Evolutionary conservation across 2,888 invertebrate species (phyloP).

Genomic region (Scaptomyza flava): DNA sequence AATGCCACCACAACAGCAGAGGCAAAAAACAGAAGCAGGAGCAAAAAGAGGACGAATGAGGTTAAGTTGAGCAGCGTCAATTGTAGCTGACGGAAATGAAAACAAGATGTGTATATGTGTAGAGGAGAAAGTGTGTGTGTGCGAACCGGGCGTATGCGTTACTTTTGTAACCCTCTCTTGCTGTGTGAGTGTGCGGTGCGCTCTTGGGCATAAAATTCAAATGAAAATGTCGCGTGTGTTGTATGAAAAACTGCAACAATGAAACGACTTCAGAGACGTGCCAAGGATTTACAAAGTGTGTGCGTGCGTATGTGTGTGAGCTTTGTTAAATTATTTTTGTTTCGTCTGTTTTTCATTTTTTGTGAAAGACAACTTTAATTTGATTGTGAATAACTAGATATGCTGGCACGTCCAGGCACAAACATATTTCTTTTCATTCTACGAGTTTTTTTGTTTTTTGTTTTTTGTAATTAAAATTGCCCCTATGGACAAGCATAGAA

Average conservation of each 20-base stretch:
- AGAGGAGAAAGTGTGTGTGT: constrained; percentile 11
- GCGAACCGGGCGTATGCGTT: constrained; percentile 57
- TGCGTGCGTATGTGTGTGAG: constrained; percentile 6
- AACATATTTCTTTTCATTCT: constrained; percentile 19
- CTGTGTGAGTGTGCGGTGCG: constrained; percentile 31
- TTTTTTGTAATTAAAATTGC: constrained; percentile 37
- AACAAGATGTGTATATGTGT: constrained; percentile 66
- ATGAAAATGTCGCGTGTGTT: constrained; percentile 76
- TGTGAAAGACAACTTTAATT: constrained; percentile 48
- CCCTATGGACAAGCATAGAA: constrained; percentile 4
- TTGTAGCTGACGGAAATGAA: constrained; percentile 81
- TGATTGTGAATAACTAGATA: constrained; percentile 55
- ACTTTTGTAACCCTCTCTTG: constrained; percentile 58
- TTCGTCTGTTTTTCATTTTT: constrained; percentile 1
- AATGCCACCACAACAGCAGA: constrained; percentile 61
- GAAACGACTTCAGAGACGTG: constrained; percentile 50
- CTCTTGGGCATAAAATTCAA: constrained; percentile 79
- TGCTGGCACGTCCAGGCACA: constrained; percentile 19
- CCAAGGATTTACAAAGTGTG: constrained; percentile 16
- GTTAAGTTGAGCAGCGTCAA: constrained; percentile 80
- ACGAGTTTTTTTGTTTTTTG: constrained; percentile 2
- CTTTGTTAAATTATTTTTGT: constrained; percentile 43
- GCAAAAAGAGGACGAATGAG: constrained; percentile 63
- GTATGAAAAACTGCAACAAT: constrained; percentile 66
- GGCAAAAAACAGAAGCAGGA: constrained; percentile 6